phyloP scores from a whole-genome alignment of 2,797 vertebrate genomes.

The Peromyscus attwateri region DNA sequence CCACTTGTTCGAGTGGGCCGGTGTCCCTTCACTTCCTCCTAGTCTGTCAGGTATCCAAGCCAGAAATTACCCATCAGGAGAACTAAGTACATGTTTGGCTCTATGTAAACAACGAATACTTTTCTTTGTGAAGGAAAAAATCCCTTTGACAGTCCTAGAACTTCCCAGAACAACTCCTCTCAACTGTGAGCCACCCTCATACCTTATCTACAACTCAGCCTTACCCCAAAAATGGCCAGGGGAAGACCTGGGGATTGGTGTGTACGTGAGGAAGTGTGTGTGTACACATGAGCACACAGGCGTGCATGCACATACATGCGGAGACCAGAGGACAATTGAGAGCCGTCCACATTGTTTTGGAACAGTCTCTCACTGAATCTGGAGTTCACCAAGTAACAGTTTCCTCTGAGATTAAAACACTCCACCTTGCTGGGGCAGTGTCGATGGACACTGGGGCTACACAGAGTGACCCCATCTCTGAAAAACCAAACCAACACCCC shows the following conservation, averaged over 20 bases:
- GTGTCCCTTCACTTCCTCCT: neutral
- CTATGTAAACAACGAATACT: neutral
- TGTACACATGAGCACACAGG: neutral
- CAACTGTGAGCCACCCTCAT: neutral
- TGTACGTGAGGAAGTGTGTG: no score
- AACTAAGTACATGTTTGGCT: neutral
- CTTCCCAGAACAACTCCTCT: slow-evolving; percentile 2
- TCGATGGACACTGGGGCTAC: neutral
- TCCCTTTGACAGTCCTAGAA: neutral
- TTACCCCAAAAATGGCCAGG: neutral
- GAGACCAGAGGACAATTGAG: neutral
- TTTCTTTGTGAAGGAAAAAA: neutral
- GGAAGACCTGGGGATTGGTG: neutral
- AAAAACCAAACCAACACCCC: neutral
- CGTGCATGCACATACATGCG: neutral
- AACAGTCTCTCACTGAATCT: neutral
- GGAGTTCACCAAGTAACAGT: neutral
- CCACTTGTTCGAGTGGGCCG: neutral
- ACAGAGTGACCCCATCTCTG: neutral
- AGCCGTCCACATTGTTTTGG: neutral
- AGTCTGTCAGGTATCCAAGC: neutral
- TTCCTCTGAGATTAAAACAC: neutral
- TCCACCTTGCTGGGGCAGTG: neutral
- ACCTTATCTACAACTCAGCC: neutral
- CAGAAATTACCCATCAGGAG: neutral